Base-by-base conservation (phyloP, 2,888 invertebrate species). In the Scaptomyza cyrtandrae region DNA sequence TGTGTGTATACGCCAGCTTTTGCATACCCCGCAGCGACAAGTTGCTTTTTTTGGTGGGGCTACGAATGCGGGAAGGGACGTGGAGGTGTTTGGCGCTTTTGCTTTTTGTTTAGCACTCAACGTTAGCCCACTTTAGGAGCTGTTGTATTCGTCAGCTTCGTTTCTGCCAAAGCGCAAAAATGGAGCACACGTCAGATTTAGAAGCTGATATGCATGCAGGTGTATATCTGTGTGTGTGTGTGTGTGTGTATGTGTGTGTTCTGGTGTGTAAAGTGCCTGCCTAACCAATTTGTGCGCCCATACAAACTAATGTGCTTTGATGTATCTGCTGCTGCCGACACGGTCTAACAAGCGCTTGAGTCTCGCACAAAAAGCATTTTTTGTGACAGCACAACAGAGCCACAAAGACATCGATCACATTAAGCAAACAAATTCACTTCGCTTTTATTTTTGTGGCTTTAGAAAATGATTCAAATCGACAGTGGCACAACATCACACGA, bases 291-390 rank as follows among this genome's bases (percentile, higher is more conserved):
- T 86, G 78, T 80, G 53, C 63, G 77, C 80, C 80, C 77, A 80
- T 71, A 71, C 81, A 88, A 84, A 72, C 89, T 86, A 88, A 85
- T 78, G 66, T 75, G 81, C 89, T 88, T 85, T 85, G 85, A 89
- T 80, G 88, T 80, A 71, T 73, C 67, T 67, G 62, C 66, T 70
- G 71, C 66, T 64, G 65, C 43, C 65, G 35, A 49, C 53, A 46
- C 31, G 53, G 53, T 43, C 66, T 59, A 58, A 71, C 63, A 64
- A 80, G 64, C 49, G 53, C 46, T 37, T n/a, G 66, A 45, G 53
- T 61, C 41, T 41, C 59, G 48, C 37, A 74, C 44, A 69, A 69
- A 67, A 73, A 64, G 64, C 70, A 62, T 66, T 54, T 64, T 66
- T 66, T 64, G 66, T 29, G 44, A 19, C 62, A 41, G 39, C 54